Conservation (phyloP, 2,888 invertebrate species). For the Tortricodes alternella region DNA sequence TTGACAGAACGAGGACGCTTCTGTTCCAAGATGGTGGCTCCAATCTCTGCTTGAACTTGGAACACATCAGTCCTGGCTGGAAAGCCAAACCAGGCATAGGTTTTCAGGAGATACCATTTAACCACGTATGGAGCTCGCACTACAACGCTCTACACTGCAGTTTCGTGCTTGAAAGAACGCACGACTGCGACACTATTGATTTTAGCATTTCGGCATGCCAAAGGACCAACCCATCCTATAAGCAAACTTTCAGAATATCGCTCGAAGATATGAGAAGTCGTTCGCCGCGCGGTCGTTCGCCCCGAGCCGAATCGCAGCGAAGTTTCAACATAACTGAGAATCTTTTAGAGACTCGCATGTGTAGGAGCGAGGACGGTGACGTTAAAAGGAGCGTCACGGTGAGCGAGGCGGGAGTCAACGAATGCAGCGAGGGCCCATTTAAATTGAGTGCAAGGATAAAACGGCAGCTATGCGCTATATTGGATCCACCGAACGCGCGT, state of each 20-base stretch:
- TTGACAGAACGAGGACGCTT: slow-evolving; percentile 94
- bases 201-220: slow-evolving; percentile 75
- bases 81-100: slow-evolving; percentile 93
- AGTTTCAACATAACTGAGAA: slow-evolving; percentile 79
- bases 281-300: slow-evolving; percentile 73
- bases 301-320: slow-evolving; percentile 73
- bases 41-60: slow-evolving; percentile 93
- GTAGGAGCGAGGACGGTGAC: slow-evolving; percentile 72
- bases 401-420: slow-evolving; percentile 84
- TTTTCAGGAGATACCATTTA: slow-evolving; percentile 94
- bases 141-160: slow-evolving; percentile 95
- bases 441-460: slow-evolving; percentile 83
- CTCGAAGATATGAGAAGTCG: slow-evolving; percentile 72
- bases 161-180: slow-evolving; percentile 90
- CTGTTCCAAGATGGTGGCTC: slow-evolving; percentile 95
- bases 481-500: slow-evolving; percentile 95
- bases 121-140: slow-evolving; percentile 94
- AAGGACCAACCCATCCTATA: slow-evolving; percentile 76
- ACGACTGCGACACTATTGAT: slow-evolving; percentile 78
- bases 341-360: slow-evolving; percentile 73
- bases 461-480: slow-evolving; percentile 82
- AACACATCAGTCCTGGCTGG: slow-evolving; percentile 95
- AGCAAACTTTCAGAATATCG: slow-evolving; percentile 77
- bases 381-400: slow-evolving; percentile 81
- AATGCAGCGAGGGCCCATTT: slow-evolving; percentile 84